phyloP scores from a whole-genome alignment of 2,888 invertebrate species.

The Tenthredo distinguenda region DNA sequence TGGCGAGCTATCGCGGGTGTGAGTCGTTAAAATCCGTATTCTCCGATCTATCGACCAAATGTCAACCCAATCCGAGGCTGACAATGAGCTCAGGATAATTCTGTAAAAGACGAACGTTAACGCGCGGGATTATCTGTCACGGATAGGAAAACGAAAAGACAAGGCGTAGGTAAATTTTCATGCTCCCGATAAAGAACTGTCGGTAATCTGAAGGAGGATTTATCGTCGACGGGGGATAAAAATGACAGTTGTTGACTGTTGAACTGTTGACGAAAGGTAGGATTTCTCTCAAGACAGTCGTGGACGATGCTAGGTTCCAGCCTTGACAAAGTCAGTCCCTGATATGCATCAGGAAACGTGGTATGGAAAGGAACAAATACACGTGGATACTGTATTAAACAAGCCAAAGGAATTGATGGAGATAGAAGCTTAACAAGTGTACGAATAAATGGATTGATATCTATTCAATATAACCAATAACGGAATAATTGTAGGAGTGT shows the following conservation, averaged over 20 bases:
- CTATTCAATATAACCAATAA: constrained; percentile 5
- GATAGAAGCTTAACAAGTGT: constrained; percentile 11
- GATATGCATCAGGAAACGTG: constrained; percentile 42
- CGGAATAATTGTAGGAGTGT: neutral
- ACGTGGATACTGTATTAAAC: neutral
- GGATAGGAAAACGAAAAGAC: constrained; percentile 2
- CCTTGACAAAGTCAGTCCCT: constrained; percentile 32
- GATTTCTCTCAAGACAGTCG: constrained; percentile 3
- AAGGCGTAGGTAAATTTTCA: constrained; percentile 51
- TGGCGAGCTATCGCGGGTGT: constrained; percentile 5
- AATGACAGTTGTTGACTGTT: constrained; percentile 23
- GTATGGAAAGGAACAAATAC: constrained; percentile 39
- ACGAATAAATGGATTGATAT: constrained; percentile 13
- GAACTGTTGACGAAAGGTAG: constrained; percentile 15
- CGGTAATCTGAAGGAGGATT: constrained; percentile 34
- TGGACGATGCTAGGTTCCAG: constrained; percentile 20
- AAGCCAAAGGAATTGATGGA: constrained; percentile 27
- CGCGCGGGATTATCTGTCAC: neutral
- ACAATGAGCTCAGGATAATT: constrained; percentile 26
- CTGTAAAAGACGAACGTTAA: neutral
- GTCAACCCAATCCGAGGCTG: constrained; percentile 29
- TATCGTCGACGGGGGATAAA: constrained; percentile 11
- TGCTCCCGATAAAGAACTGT: constrained; percentile 25
- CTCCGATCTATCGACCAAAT: constrained; percentile 25
- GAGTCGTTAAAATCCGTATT: constrained; percentile 37